Evolutionary conservation across 2,888 invertebrate species (phyloP), one percentile per base, ranked within the genome.

Genomic region (Eulithis testata): DNA sequence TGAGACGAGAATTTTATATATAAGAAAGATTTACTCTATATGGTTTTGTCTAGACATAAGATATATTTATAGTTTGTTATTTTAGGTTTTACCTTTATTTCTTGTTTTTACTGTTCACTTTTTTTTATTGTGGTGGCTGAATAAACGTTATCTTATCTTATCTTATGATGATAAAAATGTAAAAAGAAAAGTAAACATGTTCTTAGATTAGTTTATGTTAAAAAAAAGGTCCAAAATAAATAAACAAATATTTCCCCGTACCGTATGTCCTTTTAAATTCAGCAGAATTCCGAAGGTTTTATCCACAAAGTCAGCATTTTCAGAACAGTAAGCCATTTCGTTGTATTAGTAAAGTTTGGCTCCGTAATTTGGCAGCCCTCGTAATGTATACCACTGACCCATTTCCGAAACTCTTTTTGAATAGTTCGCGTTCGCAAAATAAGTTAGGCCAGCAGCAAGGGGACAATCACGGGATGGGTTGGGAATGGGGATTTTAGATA

Each of bases 311-410:
- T 37, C 50, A 37, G 27, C 31, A 21, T 50, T 58, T 50, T 58
- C 58, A 40, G 50, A 58, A 49, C 37, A 58, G 51, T 51, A 51
- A 51, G 50, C 59, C 11, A 59, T 51, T 59, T 12, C 12, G n/a
- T 51, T 59, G 59, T 59, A 59, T 59, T 59, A 59, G 43, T 31
- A 59, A 59, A 59, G 59, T 59, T 59, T 43, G 27, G 45, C 12
- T 27, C 56, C 9, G 59, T 59, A 59, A 59, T 59, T 59, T 59
- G 59, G 50, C 59, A 59, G 43, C 7, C 49, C 43, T 51, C 54
- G 63, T 54, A 54, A 58, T 54, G 56, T 36, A 36, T 53, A 63
- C 36, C 37, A 21, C 52, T 37, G 63, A 56, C 63, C 63, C 37
- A 57, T 43, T 53, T 57, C 52, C 53, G 37, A 47, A 59, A 59